phyloP scores from a whole-genome alignment of 2,888 invertebrate genomes.

The Caenorhabditis doughertyi region DNA sequence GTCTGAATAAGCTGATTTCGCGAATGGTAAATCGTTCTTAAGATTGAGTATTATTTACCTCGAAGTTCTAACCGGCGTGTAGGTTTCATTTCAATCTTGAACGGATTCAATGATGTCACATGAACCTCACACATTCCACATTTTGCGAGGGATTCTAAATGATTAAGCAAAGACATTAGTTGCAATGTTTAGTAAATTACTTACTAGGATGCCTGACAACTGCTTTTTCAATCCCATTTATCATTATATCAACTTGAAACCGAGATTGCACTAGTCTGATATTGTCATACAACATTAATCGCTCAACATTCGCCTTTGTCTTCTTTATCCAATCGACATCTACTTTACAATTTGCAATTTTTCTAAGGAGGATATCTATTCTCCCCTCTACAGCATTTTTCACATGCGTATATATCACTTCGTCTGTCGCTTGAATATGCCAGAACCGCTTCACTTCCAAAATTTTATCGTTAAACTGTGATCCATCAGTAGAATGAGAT shows the following conservation, averaged over 20 bases:
- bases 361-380: neutral
- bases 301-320: slow-evolving; percentile 10
- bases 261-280: slow-evolving; percentile 1
- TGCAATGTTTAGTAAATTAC: neutral
- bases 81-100: slow-evolving; percentile 21
- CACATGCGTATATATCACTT: neutral
- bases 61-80: slow-evolving; percentile 29
- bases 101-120: slow-evolving; percentile 10
- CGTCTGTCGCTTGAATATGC: neutral
- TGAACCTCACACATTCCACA: slow-evolving; percentile 19
- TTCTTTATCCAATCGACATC: slow-evolving; percentile 49
- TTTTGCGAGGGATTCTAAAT: slow-evolving; percentile 8
- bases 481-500: neutral
- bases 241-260: slow-evolving; percentile 23
- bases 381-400: neutral
- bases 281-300: neutral
- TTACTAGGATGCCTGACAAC: slow-evolving; percentile 36
- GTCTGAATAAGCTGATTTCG: neutral
- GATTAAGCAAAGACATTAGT: neutral
- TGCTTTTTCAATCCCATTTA: slow-evolving; percentile 6
- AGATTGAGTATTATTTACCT: slow-evolving; percentile 1
- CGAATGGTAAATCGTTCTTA: neutral
- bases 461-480: neutral
- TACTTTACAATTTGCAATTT: slow-evolving; percentile 24
- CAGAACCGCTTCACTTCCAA: slow-evolving; percentile 19